Percentiles rank a stretch among this genome's conserved stretches.
phyloP scores from a whole-genome alignment of 2,888 invertebrate genomes.

The Drosophila helvetica region DNA sequence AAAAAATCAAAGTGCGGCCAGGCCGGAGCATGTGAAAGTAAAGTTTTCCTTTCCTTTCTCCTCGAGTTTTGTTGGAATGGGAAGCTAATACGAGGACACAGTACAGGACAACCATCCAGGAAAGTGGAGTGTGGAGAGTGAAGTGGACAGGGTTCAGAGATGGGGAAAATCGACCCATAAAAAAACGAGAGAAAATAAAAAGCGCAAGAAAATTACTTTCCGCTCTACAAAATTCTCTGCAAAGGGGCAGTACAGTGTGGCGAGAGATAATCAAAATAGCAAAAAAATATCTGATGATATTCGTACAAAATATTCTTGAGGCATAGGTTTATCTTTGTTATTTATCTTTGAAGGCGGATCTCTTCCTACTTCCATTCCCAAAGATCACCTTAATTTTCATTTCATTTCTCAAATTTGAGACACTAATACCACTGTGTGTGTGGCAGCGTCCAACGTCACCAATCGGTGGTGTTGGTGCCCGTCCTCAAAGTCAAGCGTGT shows the following conservation, averaged over 20 bases:
- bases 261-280: background rate
- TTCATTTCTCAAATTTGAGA: too few relatives aligned
- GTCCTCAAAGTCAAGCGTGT: slow-evolving; percentile 70
- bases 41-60: slow-evolving; percentile 49
- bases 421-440: slow-evolving; percentile 20
- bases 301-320: too few relatives aligned
- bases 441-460: slow-evolving; percentile 23
- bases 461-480: slow-evolving; percentile 8
- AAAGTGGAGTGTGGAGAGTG: background rate
- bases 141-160: slow-evolving; percentile 4
- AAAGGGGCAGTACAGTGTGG: slow-evolving; percentile 17
- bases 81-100: slow-evolving; percentile 46
- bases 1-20: slow-evolving; percentile 75
- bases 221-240: slow-evolving; percentile 71
- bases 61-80: slow-evolving; percentile 13
- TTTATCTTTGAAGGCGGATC: background rate
- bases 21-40: slow-evolving; percentile 63
- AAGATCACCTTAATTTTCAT: too few relatives aligned
- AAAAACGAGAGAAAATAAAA: slow-evolving; percentile 70
- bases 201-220: slow-evolving; percentile 76
- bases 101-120: slow-evolving; percentile 46
- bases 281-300: too few relatives aligned
- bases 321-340: background rate
- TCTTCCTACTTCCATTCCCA: background rate
- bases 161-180: slow-evolving; percentile 62